phyloP scores from a whole-genome alignment of 2,113 vertebrate genomes.

The Stomatorhinus ivindoensis region DNA sequence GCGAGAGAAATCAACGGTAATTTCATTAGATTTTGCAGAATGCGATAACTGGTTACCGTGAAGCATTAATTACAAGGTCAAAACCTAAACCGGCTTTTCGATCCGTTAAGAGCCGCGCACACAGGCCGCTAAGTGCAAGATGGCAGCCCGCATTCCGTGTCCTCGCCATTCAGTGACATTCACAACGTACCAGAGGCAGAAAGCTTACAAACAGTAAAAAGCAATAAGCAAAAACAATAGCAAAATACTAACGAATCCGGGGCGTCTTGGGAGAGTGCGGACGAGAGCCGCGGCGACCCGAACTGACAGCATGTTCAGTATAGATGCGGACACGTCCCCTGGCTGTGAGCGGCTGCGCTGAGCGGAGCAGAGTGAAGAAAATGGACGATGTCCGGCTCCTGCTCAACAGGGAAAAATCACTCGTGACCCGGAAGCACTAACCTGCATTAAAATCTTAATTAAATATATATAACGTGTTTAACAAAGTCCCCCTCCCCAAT shows the following conservation, averaged over 20 bases:
- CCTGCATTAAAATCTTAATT: background rate
- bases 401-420: conserved; percentile 31
- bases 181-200: background rate
- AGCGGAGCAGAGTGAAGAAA: conserved; percentile 38
- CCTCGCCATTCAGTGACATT: conserved; percentile 22
- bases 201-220: background rate
- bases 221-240: background rate
- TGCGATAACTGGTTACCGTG: background rate
- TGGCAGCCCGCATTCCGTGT: conserved; percentile 23
- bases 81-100: background rate
- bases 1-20: background rate
- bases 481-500: background rate
- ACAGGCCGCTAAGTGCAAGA: conserved; percentile 41
- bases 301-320: conserved; percentile 72
- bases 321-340: background rate
- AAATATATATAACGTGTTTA: background rate
- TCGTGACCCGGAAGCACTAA: conserved; percentile 30
- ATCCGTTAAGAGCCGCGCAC: background rate
- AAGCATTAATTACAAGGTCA: background rate
- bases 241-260: conserved; percentile 70
- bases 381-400: conserved; percentile 33
- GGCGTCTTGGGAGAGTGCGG: conserved; percentile 73
- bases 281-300: conserved; percentile 78
- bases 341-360: background rate
- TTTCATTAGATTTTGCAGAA: background rate